Base-by-base conservation (phyloP, 2,113 vertebrate species). In the Etheostoma cragini region DNA sequence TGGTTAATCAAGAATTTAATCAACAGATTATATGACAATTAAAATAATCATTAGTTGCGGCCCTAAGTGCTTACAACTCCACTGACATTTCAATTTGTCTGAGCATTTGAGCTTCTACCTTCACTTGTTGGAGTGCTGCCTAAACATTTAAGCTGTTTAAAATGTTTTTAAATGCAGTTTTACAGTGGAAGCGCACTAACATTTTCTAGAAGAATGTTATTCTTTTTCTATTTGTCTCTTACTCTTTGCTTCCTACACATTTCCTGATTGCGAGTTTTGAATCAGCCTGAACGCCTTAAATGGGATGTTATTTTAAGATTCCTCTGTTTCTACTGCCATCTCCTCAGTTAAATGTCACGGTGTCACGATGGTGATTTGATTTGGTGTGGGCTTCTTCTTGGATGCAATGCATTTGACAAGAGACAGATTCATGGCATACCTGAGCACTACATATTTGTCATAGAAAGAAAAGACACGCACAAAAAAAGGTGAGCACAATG, bases 291-390 rank as follows among this genome's bases (percentile, higher is more conserved):
- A 38, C 53, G 3, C 30, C 38, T 70, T 60, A 50, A 57, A 78
- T 57, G 22, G 57, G 10, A 21, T 42, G 33, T 66, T 69, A 71
- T 53, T 74, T 47, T 63, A 47, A 78, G 35, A 60, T 58, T 70
- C 22, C 26, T 16, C 64, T 81, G 60, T 72, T 70, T 72, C 61
- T 17, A n/a, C 22, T 65, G 65, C 19, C 42, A 22, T 16, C 12
- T 66, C 54, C 54, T 79, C 66, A 71, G 12, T 79, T 35, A 62
- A 33, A 74, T 65, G 38, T 71, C 65, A 47, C 46, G 0, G 6
- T 52, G 5, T 61, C 49, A 57, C 50, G 45, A 14, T 42, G 46
- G 16, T 13, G 72, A 65, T 87, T 72, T 68, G 76, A 72, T 64
- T 68, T 26, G 58, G 24, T 45, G 47, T 35, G 26, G 35, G 17